phyloP scores from a whole-genome alignment of 2,113 vertebrate genomes.

The Melanotaenia duboulayi region DNA sequence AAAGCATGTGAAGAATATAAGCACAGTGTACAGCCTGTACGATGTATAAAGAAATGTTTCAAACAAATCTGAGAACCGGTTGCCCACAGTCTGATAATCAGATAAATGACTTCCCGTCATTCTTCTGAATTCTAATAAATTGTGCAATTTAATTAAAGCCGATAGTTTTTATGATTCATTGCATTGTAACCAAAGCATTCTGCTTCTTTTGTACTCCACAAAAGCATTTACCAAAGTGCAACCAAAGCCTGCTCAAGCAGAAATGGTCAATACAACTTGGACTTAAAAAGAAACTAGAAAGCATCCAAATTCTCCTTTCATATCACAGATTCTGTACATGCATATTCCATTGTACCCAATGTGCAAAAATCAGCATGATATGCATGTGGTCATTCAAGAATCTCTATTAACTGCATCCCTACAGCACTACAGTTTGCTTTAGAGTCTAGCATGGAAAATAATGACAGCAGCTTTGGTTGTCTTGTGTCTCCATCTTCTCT shows the following conservation, averaged over 20 bases:
- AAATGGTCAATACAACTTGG: too few species aligned
- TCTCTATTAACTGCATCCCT: background rate
- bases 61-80: too few species aligned
- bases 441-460: background rate
- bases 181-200: background rate
- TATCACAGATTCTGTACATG: background rate
- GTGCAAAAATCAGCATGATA: background rate
- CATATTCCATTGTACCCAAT: background rate
- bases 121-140: background rate
- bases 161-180: background rate
- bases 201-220: background rate
- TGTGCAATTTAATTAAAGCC: background rate
- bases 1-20: too few species aligned
- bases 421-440: background rate
- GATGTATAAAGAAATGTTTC: too few species aligned
- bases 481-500: background rate
- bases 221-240: too few species aligned
- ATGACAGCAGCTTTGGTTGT: background rate
- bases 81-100: too few species aligned
- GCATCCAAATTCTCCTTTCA: background rate
- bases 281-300: too few species aligned
- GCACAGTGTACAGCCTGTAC: too few species aligned
- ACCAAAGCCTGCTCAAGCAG: too few species aligned
- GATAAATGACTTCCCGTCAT: too few species aligned
- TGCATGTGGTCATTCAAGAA: background rate